A percentile compares a stretch with the other conserved stretches of the same genome.
phyloP scores from a whole-genome alignment of 2,888 invertebrate genomes.

The Hypselothyrea guttata region DNA sequence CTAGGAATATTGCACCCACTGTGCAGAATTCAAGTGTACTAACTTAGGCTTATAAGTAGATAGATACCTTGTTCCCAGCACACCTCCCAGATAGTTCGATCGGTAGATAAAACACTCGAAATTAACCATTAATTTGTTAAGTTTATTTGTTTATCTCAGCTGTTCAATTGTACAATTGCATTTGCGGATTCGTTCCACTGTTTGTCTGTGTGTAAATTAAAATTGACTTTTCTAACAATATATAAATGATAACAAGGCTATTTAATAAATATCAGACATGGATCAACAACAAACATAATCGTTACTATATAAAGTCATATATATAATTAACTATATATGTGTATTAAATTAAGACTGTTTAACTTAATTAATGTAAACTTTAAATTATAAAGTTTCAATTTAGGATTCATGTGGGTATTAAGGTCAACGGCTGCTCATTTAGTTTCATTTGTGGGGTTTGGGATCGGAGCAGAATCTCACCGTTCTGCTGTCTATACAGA shows the following conservation, averaged over 20 bases:
- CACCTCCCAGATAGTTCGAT: too few species aligned
- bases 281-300: constrained; percentile 66
- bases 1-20: too few species aligned
- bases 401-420: constrained; percentile 35
- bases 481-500: constrained; percentile 43
- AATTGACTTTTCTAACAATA: constrained; percentile 56
- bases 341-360: constrained; percentile 40
- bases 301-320: constrained; percentile 27
- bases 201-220: constrained; percentile 28
- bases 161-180: constrained; percentile 53
- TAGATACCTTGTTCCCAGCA: too few species aligned
- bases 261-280: constrained; percentile 75
- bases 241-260: constrained; percentile 67
- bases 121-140: too few species aligned
- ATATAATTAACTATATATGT: constrained; percentile 22
- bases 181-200: constrained; percentile 4
- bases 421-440: constrained; percentile 45
- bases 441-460: constrained; percentile 32
- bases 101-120: too few species aligned
- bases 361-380: constrained; percentile 30
- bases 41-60: too few species aligned
- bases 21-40: too few species aligned
- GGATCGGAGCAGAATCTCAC: constrained; percentile 37
- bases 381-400: constrained; percentile 12
- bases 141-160: constrained; percentile 60